Evolutionary conservation across 2,888 invertebrate species (phyloP).

Genomic region (Lithodes maja): DNA sequence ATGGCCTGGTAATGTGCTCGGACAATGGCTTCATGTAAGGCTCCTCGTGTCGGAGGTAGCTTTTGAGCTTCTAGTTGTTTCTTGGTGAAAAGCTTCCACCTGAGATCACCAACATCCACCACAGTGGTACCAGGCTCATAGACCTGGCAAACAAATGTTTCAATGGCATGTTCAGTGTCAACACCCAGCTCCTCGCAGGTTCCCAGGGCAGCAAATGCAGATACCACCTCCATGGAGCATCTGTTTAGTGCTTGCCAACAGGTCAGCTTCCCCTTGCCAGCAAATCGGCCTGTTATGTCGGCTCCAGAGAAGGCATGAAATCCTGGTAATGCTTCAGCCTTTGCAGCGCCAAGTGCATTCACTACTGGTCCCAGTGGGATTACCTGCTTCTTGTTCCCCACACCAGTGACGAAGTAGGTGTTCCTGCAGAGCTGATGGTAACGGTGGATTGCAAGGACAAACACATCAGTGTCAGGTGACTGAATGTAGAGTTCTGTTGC

Average conservation of each 20-base stretch:
- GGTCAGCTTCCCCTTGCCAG: conserved; percentile 34
- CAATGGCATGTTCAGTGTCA: conserved; percentile 7
- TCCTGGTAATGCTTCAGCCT: conserved; percentile 18
- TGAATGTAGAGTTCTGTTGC: too few relatives aligned
- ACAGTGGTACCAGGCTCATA: conserved; percentile 34
- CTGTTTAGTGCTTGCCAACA: conserved; percentile 36
- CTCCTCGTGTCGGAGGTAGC: too few relatives aligned
- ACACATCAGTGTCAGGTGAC: too few relatives aligned
- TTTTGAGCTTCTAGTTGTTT: too few relatives aligned
- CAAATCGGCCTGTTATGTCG: conserved; percentile 22
- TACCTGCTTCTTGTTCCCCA: conserved; percentile 7
- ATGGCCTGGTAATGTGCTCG: too few relatives aligned
- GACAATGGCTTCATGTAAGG: too few relatives aligned
- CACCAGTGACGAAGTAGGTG: conserved; percentile 25
- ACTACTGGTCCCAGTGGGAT: conserved; percentile 20
- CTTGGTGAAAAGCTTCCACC: neutral
- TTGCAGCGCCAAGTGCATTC: conserved; percentile 20
- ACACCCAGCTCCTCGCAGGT: neutral
- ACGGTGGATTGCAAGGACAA: conserved; percentile 22
- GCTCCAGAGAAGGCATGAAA: conserved; percentile 38
- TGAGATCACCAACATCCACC: conserved; percentile 35
- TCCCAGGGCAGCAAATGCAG: conserved; percentile 11
- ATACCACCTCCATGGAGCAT: conserved; percentile 5
- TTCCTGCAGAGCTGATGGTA: conserved; percentile 22
- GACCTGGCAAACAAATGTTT: conserved; percentile 10